A percentile compares a stretch with the other conserved stretches of the same genome.
These are phyloP conservation scores for Drosophila pandora DNA, from an alignment of 1,140 invertebrate genomes.

Conservation along the genomic window DNA sequence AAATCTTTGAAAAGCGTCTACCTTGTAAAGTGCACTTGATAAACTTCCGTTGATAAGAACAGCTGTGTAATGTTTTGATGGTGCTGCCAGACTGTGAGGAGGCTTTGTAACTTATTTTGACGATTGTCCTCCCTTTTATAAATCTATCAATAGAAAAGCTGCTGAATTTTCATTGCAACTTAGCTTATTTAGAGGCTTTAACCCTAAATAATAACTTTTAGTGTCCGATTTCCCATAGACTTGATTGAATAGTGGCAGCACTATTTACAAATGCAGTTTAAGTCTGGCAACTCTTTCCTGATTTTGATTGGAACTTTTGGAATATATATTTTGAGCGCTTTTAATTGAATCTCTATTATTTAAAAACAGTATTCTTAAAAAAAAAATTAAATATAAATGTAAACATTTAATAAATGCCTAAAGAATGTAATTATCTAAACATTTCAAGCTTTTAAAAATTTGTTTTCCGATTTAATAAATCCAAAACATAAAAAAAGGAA, in stretches of 20 bases:
- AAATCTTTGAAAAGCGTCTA: slow-evolving; percentile 18
- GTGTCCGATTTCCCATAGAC: no score
- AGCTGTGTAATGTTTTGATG: slow-evolving; percentile 15
- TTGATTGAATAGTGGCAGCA: background rate
- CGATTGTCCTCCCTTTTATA: no score
- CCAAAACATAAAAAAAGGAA: no score
- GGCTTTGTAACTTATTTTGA: background rate
- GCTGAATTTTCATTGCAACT: no score
- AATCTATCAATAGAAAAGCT: no score
- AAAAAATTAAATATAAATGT: no score
- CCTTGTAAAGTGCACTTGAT: slow-evolving; percentile 37
- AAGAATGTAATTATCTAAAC: no score
- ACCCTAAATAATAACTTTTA: no score
- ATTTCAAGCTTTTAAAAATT: no score
- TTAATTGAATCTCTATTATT: background rate
- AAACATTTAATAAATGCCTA: no score
- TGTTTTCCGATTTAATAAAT: no score
- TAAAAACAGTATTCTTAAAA: background rate
- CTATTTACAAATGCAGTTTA: background rate
- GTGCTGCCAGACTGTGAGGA: background rate
- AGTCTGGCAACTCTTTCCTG: background rate
- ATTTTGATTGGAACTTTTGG: background rate
- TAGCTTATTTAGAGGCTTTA: no score
- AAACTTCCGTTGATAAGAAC: slow-evolving; percentile 33
- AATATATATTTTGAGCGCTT: background rate